Conservation (phyloP, 2,113 vertebrate genomes). For the Scomber colias region DNA sequence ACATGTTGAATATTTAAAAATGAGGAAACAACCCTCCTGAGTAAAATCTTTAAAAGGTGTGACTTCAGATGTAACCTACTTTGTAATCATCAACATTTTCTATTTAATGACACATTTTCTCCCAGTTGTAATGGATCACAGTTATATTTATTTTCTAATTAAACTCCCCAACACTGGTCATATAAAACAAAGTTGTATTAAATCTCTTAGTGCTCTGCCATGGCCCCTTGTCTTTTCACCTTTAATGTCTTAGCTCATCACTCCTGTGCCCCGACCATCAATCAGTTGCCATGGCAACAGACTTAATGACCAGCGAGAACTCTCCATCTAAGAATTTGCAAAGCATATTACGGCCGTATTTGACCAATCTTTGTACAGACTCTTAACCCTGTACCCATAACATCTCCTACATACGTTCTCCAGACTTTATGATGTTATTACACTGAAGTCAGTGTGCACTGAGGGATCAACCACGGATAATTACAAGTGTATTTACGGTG, state of each 20-base stretch:
- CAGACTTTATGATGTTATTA: conserved; percentile 70
- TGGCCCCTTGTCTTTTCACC: not conserved
- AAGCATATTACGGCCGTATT: conserved; percentile 2
- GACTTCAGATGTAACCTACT: too few species aligned
- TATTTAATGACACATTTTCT: too few species aligned
- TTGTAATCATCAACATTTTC: too few species aligned
- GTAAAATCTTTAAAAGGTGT: too few species aligned
- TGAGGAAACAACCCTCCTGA: too few species aligned
- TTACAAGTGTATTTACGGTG: conserved; percentile 63
- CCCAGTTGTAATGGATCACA: too few species aligned
- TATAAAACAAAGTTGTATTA: not conserved
- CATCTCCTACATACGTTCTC: conserved; percentile 4
- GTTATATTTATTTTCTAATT: too few species aligned
- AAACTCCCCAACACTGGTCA: too few species aligned
- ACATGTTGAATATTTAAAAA: too few species aligned
- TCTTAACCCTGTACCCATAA: conserved; percentile 17
- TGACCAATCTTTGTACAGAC: not conserved
- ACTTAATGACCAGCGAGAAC: not conserved
- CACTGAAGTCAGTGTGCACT: conserved; percentile 27
- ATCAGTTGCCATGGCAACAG: not conserved
- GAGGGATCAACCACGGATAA: conserved; percentile 44
- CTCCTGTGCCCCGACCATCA: conserved; percentile 3
- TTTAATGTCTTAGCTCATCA: not conserved
- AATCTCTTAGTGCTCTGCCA: not conserved
- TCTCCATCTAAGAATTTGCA: conserved; percentile 26